phyloP scores from a whole-genome alignment of 2,888 invertebrate species.

The Biston stratarius region DNA sequence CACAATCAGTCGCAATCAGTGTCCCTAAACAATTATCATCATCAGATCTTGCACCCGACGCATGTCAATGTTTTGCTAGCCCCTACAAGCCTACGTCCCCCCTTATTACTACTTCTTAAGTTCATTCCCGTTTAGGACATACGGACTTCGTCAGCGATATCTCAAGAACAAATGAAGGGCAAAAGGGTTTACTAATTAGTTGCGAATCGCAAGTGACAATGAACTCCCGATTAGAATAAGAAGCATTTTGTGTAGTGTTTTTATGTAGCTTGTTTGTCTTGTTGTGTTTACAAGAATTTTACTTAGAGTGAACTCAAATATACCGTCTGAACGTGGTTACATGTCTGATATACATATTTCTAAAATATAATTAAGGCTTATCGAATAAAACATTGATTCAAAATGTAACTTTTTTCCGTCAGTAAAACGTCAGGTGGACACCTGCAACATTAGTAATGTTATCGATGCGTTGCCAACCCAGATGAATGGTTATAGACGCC shows the following conservation, averaged over 20 bases:
- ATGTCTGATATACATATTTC: too few species aligned
- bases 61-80: neutral
- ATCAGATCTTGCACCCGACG: neutral
- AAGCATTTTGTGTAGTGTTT: neutral
- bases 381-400: too few species aligned
- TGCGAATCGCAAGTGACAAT: slow-evolving; percentile 47
- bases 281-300: neutral
- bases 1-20: too few species aligned
- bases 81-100: neutral
- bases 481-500: too few species aligned
- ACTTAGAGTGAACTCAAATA: too few species aligned
- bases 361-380: too few species aligned
- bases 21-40: too few species aligned
- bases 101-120: neutral
- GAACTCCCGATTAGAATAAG: slow-evolving; percentile 39
- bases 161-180: slow-evolving; percentile 50
- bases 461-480: too few species aligned
- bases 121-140: slow-evolving; percentile 35
- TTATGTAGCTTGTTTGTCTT: neutral
- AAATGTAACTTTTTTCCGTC: too few species aligned
- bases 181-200: slow-evolving; percentile 55
- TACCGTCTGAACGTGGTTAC: too few species aligned
- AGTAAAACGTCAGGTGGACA: too few species aligned
- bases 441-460: too few species aligned
- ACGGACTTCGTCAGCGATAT: slow-evolving; percentile 48